Conservation (phyloP, 2,888 invertebrate species). For the Orthosia gracilis region DNA sequence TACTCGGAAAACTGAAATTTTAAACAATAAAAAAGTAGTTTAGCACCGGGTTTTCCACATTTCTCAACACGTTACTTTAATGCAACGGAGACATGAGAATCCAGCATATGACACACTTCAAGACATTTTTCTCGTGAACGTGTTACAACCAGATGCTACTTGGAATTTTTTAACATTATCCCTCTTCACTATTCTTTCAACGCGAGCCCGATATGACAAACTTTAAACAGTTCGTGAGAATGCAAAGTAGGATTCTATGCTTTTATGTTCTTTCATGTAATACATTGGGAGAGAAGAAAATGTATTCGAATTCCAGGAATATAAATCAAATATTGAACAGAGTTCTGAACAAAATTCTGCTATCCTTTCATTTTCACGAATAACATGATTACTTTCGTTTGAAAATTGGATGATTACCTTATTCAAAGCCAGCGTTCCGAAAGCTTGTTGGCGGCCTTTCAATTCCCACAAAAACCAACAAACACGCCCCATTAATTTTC, state of each 20-base stretch:
- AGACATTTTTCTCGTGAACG: conserved; percentile 59
- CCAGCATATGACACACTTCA: conserved; percentile 57
- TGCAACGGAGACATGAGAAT: conserved; percentile 54
- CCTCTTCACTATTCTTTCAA: conserved; percentile 45
- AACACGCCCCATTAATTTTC: conserved; percentile 64
- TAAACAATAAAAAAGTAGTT: conserved; percentile 57
- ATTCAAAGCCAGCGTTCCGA: conserved; percentile 54
- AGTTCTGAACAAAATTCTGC: conserved; percentile 33
- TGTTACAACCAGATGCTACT: conserved; percentile 64
- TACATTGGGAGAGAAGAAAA: conserved; percentile 26
- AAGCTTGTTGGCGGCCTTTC: conserved; percentile 60
- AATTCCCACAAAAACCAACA: conserved; percentile 61
- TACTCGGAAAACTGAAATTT: conserved; percentile 44
- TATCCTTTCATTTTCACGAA: conserved; percentile 47
- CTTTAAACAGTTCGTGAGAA: conserved; percentile 66
- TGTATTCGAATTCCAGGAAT: conserved; percentile 15
- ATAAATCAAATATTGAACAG: conserved; percentile 44
- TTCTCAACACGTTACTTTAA: conserved; percentile 57
- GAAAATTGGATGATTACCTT: conserved; percentile 59
- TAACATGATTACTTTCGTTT: conserved; percentile 54
- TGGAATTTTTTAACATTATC: conserved; percentile 57
- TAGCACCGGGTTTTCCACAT: conserved; percentile 26
- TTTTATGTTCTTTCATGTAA: conserved; percentile 58
- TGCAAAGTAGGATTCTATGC: conserved; percentile 67
- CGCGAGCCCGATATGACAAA: conserved; percentile 57